A percentile compares a stretch with the other conserved stretches of the same genome.
phyloP scores from a whole-genome alignment of 2,113 vertebrate species.

The Barbus barbus region DNA sequence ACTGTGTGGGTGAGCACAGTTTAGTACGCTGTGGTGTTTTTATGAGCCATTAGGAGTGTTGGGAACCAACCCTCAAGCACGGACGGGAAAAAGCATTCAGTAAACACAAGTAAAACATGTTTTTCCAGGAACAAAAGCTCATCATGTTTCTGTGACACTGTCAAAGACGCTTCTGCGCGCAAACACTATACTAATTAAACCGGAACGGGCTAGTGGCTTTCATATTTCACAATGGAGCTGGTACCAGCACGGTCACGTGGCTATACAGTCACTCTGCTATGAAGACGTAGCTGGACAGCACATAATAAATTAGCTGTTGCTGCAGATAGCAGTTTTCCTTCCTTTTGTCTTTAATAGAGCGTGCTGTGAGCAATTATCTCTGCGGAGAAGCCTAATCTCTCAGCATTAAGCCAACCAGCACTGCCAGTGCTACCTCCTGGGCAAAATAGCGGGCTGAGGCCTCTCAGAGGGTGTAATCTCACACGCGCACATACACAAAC shows the following conservation, averaged over 20 bases:
- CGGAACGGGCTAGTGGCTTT: neutral
- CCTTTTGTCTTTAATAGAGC: constrained; percentile 48
- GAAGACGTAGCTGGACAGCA: constrained; percentile 36
- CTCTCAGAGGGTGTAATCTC: constrained; percentile 29
- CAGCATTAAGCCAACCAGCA: constrained; percentile 48
- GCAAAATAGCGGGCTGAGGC: constrained; percentile 45
- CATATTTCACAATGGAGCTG: constrained; percentile 7
- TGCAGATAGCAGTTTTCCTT: constrained; percentile 32
- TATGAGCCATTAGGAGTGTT: constrained; percentile 40
- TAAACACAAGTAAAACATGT: neutral
- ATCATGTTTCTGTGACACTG: neutral
- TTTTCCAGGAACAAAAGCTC: constrained; percentile 3
- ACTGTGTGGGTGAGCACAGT: constrained; percentile 38
- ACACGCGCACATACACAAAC: constrained; percentile 33
- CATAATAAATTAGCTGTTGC: constrained; percentile 45
- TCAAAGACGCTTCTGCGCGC: neutral
- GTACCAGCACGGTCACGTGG: neutral
- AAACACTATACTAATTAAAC: constrained; percentile 18
- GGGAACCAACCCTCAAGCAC: neutral
- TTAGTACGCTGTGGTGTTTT: constrained; percentile 42
- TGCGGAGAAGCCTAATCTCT: constrained; percentile 51
- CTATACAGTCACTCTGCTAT: constrained; percentile 6
- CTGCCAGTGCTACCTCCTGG: constrained; percentile 36
- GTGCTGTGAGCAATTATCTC: constrained; percentile 53
- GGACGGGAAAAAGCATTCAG: neutral